phyloP scores from a whole-genome alignment of 2,113 vertebrate species.

The Gopherus evgoodei region DNA sequence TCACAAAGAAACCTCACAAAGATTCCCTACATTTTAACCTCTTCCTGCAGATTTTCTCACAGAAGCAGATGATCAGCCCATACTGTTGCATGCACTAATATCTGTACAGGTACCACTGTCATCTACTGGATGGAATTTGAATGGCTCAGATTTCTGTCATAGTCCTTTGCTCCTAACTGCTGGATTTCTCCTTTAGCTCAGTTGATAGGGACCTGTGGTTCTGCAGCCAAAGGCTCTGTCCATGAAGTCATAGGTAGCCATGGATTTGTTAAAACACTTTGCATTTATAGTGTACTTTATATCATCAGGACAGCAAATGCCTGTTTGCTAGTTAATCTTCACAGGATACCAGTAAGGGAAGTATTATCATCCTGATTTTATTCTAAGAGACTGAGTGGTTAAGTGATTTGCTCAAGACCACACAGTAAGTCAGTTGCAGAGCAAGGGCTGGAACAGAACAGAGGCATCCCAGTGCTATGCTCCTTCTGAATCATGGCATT shows the following conservation, averaged over 20 bases:
- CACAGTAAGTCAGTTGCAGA: neutral
- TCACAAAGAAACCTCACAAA: neutral
- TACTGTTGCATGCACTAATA: accelerated
- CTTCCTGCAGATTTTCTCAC: neutral
- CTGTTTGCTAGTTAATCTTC: neutral
- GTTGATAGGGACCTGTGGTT: neutral
- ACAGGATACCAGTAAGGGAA: neutral
- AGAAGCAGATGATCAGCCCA: neutral
- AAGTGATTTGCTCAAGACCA: neutral
- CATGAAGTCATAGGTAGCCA: neutral
- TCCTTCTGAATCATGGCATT: neutral
- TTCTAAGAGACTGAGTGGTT: neutral
- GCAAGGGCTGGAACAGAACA: neutral
- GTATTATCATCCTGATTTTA: neutral
- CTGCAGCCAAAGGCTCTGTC: neutral
- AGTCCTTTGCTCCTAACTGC: neutral
- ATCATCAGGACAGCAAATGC: neutral
- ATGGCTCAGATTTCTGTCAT: neutral
- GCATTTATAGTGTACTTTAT: neutral
- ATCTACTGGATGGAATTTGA: neutral
- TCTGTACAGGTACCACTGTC: neutral
- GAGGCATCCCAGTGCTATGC: accelerated
- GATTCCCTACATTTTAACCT: neutral
- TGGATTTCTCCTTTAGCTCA: neutral
- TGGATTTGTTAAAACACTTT: neutral